Evolutionary conservation across 1,140 invertebrate genomes (phyloP), one percentile per base, ranked within the genome.

Genomic region (Lordiphosa stackelbergi): DNA sequence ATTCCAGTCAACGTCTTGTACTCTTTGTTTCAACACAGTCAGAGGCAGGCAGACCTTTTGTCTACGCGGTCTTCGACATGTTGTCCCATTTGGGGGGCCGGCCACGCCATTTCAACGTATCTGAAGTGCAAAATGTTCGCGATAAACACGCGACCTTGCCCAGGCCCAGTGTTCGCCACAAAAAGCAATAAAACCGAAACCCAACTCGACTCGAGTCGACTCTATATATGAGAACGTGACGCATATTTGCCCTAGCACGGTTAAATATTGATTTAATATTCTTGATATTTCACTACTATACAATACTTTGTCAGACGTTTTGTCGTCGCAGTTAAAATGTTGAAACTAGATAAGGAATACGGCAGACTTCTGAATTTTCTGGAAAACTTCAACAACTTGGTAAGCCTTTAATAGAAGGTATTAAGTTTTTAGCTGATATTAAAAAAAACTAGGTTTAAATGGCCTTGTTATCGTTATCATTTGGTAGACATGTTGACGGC

Each of bases 201-300:
- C 11, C 10, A 34, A 35, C 12, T 49, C 43, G 22, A 46, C 43
- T 46, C 43, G 28, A 12, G 24, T 46, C 31, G 28, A 28, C 24
- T 46, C 43, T 46, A 40, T 36, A 38, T 43, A 51, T 45, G 51
- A 46, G 28, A 31, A 46, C 13, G 43, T 69, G 66, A 70, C 66
- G 66, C 66, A 70, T 70, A 49, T 62, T 62, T 66, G 63, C 63
- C 53, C 52, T 62, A 66, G 63, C 66, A 70, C 57, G 53, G 66
- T 62, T 62, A 53, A 66, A 62, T 70, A 70, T 70, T 70, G 66
- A 70, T 70, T 70, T 70, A 70, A 70, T 70, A 70, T 70, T 70
- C 66, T 56, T 62, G 47, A 36, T 47, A 35, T 43, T 43, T 43
- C n/a, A 12, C n/a, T 45, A 10, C 42, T 43, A 43, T n/a, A 19